phyloP scores from a whole-genome alignment of 2,113 vertebrate species.

The Eptesicus fuscus region DNA sequence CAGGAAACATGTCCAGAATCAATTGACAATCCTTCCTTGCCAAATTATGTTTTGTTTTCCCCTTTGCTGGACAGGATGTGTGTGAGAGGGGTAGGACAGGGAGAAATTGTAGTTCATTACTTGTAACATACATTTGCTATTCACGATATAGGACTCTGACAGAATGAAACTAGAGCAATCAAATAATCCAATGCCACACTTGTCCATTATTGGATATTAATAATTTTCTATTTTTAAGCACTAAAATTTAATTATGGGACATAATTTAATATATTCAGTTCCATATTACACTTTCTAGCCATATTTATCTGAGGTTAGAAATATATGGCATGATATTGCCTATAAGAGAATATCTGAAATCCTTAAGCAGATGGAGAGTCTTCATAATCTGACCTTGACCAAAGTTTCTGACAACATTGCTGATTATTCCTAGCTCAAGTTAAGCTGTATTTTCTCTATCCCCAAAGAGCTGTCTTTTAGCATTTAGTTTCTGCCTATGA shows the following conservation, averaged over 20 bases:
- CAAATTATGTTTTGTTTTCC: background rate
- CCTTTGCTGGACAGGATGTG: background rate
- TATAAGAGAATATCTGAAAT: background rate
- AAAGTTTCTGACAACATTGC: background rate
- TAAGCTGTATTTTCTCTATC: background rate
- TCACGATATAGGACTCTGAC: background rate
- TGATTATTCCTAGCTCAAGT: background rate
- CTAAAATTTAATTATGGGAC: background rate
- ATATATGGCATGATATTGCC: background rate
- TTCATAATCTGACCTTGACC: background rate
- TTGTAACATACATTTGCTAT: background rate
- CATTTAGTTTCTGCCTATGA: background rate
- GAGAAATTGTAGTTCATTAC: background rate
- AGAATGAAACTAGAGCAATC: background rate
- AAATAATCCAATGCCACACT: background rate
- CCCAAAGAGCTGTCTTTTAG: background rate
- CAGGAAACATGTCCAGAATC: background rate
- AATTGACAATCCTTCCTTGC: background rate
- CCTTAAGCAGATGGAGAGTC: background rate
- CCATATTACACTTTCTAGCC: background rate
- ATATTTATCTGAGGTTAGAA: background rate
- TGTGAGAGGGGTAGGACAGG: accelerated
- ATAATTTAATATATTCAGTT: background rate
- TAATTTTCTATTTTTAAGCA: background rate
- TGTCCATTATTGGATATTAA: background rate